phyloP scores from a whole-genome alignment of 30 jellyfish, hydroid and myxozoan genomes.

The Haliclystus octoradiatus region DNA sequence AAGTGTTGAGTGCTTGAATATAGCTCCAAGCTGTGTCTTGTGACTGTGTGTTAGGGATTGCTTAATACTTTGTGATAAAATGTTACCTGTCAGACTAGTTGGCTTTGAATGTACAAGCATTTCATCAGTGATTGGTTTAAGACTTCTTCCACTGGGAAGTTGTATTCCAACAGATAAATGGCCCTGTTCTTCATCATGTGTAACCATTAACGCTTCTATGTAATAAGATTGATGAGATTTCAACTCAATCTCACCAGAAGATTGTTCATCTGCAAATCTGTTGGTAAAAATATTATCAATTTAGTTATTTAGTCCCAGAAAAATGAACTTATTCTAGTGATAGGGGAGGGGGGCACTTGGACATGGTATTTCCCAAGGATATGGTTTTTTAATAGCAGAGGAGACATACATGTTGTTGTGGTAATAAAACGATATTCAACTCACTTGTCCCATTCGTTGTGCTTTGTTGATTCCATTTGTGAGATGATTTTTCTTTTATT shows the following conservation, averaged over 20 bases:
- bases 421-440: too few species aligned
- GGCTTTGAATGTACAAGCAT: constrained; percentile 17
- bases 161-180: constrained; percentile 89
- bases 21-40: too few species aligned
- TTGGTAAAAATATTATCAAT: not conserved
- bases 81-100: not conserved
- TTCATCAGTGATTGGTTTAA: constrained; percentile 68
- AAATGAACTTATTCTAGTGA: too few species aligned
- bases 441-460: constrained; percentile 78
- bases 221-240: constrained; percentile 54
- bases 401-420: too few species aligned
- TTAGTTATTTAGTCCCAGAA: not conserved
- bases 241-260: constrained; percentile 75
- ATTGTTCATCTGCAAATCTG: constrained; percentile 88
- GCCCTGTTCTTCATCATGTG: constrained; percentile 64
- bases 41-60: too few species aligned
- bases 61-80: too few species aligned
- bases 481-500: constrained; percentile 82
- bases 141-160: constrained; percentile 70
- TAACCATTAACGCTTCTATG: constrained; percentile 89
- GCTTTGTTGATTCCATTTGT: constrained; percentile 81
- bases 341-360: not conserved
- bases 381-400: too few species aligned
- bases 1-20: too few species aligned
- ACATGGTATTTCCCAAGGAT: too few species aligned